A percentile compares a stretch with the other conserved stretches of the same genome.
Conservation (phyloP, 2,888 invertebrate genomes). For the Hylaea fasciaria region DNA sequence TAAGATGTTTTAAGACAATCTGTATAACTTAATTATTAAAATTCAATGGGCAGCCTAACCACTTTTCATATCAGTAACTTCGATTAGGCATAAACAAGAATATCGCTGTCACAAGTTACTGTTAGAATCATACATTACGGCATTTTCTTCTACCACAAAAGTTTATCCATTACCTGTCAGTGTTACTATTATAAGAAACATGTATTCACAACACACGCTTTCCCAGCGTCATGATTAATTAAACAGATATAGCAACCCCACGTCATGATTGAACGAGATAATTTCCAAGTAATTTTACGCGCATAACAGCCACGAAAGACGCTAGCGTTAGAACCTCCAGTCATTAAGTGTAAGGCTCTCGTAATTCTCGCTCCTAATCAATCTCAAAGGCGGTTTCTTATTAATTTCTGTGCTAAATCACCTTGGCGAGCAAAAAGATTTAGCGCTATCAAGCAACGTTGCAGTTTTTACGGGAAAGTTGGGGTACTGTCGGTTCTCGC, state of each 20-base stretch:
- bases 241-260: constrained; percentile 13
- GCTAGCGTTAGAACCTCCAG: constrained; percentile 33
- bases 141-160: too few species aligned
- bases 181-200: constrained; percentile 7
- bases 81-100: too few species aligned
- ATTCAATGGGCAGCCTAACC: too few species aligned
- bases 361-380: constrained; percentile 70
- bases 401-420: constrained; percentile 78
- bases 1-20: too few species aligned
- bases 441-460: constrained; percentile 77
- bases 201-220: constrained; percentile 4
- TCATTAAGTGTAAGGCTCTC: constrained; percentile 49
- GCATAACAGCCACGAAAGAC: constrained; percentile 19
- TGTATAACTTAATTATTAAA: too few species aligned
- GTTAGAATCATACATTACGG: too few species aligned
- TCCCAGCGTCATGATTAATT: constrained; percentile 17
- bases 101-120: too few species aligned
- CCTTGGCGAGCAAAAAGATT: constrained; percentile 77
- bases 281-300: constrained; percentile 28
- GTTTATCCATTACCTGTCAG: background rate
- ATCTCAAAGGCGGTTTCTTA: constrained; percentile 71
- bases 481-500: constrained; percentile 46
- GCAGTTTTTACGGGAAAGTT: constrained; percentile 66
- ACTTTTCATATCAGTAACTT: too few species aligned
- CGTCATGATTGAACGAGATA: constrained; percentile 27